Percentiles rank a stretch among this genome's conserved stretches.
Conservation (phyloP, 2,113 vertebrate species). For the Rhagologus leucostigma region DNA sequence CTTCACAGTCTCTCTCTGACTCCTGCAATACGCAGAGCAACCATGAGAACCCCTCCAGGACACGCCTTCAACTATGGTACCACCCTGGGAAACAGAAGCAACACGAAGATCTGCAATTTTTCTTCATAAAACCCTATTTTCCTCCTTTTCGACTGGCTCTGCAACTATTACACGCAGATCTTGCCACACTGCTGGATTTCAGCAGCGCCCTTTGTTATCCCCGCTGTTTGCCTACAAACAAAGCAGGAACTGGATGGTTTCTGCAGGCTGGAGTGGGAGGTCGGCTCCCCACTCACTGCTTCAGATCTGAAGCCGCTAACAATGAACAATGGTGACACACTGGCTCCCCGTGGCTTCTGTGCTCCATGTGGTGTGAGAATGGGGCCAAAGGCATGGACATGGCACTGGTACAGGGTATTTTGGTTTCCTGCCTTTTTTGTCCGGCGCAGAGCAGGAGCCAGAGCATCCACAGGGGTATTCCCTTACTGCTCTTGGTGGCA, state of each 20-base stretch:
- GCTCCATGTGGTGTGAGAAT: not conserved
- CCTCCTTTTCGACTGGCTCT: not conserved
- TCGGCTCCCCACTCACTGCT: not conserved
- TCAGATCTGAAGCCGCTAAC: constrained; percentile 38
- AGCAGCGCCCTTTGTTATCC: not conserved
- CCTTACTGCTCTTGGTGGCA: not conserved
- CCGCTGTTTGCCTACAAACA: not conserved
- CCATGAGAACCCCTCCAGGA: not conserved
- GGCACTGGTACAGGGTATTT: constrained; percentile 40
- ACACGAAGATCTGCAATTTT: not conserved
- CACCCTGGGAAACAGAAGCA: not conserved
- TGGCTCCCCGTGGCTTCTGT: not conserved
- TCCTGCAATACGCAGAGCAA: not conserved
- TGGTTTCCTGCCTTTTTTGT: constrained; percentile 62
- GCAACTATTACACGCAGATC: not conserved
- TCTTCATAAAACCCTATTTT: not conserved
- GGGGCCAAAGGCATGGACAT: not conserved
- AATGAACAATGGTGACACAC: constrained; percentile 45
- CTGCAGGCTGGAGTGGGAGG: not conserved
- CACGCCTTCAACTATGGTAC: not conserved
- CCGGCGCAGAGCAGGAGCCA: not conserved
- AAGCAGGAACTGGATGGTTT: constrained; percentile 10
- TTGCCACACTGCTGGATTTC: constrained; percentile 7
- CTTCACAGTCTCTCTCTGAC: not conserved
- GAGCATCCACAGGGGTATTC: constrained; percentile 31